Conservation (phyloP, 2,888 invertebrate genomes). For the Hipparchia sbordonii region DNA sequence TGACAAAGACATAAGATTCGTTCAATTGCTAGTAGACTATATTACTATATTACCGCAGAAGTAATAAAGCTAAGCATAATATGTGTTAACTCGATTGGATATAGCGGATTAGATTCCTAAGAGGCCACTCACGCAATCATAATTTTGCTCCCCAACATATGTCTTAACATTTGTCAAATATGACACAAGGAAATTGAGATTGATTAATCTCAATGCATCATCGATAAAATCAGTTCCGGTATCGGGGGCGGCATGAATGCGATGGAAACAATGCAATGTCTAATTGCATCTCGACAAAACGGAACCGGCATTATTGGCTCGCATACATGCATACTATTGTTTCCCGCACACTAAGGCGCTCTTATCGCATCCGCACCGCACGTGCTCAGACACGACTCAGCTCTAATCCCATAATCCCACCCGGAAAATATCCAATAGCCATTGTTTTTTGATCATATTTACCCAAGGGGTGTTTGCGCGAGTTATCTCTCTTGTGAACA, state of each 20-base stretch:
- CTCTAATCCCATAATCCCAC: slow-evolving; percentile 74
- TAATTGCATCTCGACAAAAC: slow-evolving; percentile 61
- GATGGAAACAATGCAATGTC: slow-evolving; percentile 59
- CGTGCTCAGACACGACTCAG: slow-evolving; percentile 58
- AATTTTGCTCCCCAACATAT: slow-evolving; percentile 53
- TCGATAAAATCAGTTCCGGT: slow-evolving; percentile 59
- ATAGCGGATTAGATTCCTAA: slow-evolving; percentile 20
- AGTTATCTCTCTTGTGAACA: slow-evolving; percentile 65
- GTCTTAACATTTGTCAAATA: slow-evolving; percentile 48
- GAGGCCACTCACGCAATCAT: slow-evolving; percentile 50
- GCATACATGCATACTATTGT: slow-evolving; percentile 48
- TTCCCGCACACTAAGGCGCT: slow-evolving; percentile 38
- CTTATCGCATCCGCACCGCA: slow-evolving; percentile 59
- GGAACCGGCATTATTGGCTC: slow-evolving; percentile 51
- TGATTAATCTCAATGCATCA: slow-evolving; percentile 47
- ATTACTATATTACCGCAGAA: neutral
- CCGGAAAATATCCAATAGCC: slow-evolving; percentile 74
- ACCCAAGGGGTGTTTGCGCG: slow-evolving; percentile 66
- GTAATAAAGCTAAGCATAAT: slow-evolving; percentile 4
- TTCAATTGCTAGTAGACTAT: neutral
- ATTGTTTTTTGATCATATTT: slow-evolving; percentile 73
- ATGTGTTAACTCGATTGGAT: slow-evolving; percentile 13
- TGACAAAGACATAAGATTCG: slow-evolving; percentile 2
- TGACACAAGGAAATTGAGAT: slow-evolving; percentile 56
- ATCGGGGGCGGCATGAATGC: slow-evolving; percentile 54